phyloP scores from a whole-genome alignment of 2,113 vertebrate species.

The Trogon melanurus region DNA sequence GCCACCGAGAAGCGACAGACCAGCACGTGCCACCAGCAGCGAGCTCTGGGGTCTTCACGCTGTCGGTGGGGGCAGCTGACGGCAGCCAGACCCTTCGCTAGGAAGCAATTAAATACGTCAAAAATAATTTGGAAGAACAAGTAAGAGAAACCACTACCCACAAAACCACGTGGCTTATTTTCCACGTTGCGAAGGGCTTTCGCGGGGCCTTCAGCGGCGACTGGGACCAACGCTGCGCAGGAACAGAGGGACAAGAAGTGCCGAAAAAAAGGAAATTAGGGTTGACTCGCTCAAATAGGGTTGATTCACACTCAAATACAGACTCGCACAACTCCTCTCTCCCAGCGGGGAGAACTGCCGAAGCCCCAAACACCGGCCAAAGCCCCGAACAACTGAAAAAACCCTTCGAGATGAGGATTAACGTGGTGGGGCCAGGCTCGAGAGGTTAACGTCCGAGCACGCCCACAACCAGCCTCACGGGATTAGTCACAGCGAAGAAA shows the following conservation, averaged over 20 bases:
- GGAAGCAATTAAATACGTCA: background rate
- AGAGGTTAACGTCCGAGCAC: rapidly evolving
- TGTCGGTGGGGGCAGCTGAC: background rate
- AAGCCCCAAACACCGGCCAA: rapidly evolving
- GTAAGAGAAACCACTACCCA: background rate
- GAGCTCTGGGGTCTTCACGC: rapidly evolving
- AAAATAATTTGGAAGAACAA: background rate
- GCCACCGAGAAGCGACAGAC: background rate
- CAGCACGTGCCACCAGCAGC: background rate
- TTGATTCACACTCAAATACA: background rate
- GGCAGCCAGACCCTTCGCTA: background rate
- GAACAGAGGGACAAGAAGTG: background rate
- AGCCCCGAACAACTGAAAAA: background rate
- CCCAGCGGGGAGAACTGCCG: background rate
- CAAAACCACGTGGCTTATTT: background rate
- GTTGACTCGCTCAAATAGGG: background rate
- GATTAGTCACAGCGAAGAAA: background rate
- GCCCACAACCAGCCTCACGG: rapidly evolving
- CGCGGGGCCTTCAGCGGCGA: rapidly evolving
- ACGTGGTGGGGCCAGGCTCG: rapidly evolving
- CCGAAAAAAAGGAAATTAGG: background rate
- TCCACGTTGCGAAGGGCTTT: background rate
- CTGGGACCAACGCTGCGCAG: rapidly evolving
- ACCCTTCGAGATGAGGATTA: rapidly evolving
- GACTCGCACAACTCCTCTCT: background rate